A percentile compares a stretch with the other conserved stretches of the same genome.
phyloP scores from a whole-genome alignment of 35 echinoderm and acorn worm genomes.

The Ophiothrix spiculata region DNA sequence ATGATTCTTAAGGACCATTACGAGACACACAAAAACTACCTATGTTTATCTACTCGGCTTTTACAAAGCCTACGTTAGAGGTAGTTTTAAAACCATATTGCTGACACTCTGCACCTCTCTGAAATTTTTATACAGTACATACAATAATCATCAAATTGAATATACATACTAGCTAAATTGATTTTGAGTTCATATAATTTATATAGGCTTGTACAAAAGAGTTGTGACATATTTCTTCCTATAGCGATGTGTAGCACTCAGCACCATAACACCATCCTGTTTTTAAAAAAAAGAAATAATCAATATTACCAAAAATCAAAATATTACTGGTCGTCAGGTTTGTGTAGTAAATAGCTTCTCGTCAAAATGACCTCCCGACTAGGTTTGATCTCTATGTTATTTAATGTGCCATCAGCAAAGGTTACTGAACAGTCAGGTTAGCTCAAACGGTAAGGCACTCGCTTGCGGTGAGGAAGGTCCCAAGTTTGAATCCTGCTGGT shows the following conservation, averaged over 20 bases:
- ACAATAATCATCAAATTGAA: neutral
- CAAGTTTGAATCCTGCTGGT: too few relatives aligned
- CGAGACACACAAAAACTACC: neutral
- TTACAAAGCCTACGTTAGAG: neutral
- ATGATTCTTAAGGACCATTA: neutral
- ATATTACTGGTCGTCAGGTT: too few relatives aligned
- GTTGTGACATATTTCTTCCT: slow-evolving; percentile 99
- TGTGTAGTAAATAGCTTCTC: too few relatives aligned
- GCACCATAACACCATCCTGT: slow-evolving; percentile 99
- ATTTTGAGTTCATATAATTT: slow-evolving; percentile 5
- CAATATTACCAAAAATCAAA: neutral
- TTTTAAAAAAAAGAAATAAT: slow-evolving; percentile 32
- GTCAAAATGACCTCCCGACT: too few relatives aligned
- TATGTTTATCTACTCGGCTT: neutral
- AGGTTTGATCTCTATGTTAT: too few relatives aligned
- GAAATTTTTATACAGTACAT: neutral
- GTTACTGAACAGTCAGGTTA: too few relatives aligned
- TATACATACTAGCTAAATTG: slow-evolving; percentile 4
- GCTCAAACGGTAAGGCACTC: too few relatives aligned
- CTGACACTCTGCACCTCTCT: slow-evolving; percentile 8
- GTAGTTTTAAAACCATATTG: slow-evolving; percentile 7
- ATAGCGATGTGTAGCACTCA: slow-evolving; percentile 99
- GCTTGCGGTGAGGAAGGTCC: too few relatives aligned
- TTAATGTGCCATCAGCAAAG: too few relatives aligned
- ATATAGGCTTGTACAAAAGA: slow-evolving; percentile 97